phyloP scores from a whole-genome alignment of 2,113 vertebrate species.

The Xenus cinereus region DNA sequence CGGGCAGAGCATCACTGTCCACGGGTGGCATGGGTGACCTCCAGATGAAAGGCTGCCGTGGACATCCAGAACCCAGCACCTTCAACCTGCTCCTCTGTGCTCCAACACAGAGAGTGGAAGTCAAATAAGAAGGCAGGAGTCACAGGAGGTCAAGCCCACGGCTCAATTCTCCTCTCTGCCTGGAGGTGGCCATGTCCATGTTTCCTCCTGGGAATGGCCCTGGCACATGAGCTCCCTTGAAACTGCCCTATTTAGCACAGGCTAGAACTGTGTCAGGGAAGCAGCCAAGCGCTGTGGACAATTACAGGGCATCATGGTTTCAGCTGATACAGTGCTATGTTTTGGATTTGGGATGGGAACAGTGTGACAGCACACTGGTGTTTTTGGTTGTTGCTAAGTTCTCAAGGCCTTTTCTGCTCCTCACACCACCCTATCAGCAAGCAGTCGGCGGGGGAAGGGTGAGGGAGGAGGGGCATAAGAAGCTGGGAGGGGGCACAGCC shows the following conservation, averaged over 20 bases:
- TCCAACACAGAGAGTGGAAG: background rate
- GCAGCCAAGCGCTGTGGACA: background rate
- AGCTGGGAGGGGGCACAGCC: background rate
- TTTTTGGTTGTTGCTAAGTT: background rate
- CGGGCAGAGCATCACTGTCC: background rate
- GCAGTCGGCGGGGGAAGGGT: background rate
- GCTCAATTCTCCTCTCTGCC: background rate
- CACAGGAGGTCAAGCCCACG: background rate
- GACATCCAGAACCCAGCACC: background rate
- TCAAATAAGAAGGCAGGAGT: background rate
- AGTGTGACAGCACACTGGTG: background rate
- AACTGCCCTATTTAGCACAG: background rate
- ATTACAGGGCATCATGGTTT: background rate
- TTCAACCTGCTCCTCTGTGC: background rate
- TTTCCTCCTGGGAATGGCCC: background rate
- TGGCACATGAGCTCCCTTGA: background rate
- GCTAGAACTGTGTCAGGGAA: background rate
- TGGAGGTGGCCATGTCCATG: background rate
- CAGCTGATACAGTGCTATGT: background rate
- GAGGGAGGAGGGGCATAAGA: background rate
- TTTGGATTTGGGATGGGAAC: background rate
- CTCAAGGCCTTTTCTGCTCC: background rate
- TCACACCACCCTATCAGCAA: background rate
- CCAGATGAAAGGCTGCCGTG: background rate
- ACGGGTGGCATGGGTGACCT: fast-evolving